phyloP scores from a whole-genome alignment of 2,888 invertebrate species.

The Agelastica alni region DNA sequence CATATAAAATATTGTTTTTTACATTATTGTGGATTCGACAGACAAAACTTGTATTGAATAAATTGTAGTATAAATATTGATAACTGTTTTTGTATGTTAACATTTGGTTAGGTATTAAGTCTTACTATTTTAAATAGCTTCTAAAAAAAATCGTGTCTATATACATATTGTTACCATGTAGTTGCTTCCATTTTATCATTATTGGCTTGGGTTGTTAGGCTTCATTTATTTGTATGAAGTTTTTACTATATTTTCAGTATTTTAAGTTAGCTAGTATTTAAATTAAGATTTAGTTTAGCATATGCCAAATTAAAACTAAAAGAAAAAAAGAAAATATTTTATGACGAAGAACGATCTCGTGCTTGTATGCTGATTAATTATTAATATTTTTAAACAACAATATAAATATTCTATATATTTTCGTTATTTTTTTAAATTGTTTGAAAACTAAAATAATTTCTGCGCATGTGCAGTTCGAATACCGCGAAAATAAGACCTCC shows the following conservation, averaged over 20 bases:
- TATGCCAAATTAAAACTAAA: no score
- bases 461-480: constrained; percentile 6
- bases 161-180: not conserved
- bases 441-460: not conserved
- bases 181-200: constrained; percentile 11
- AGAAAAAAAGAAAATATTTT: no score
- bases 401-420: no score
- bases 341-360: no score
- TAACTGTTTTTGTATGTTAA: constrained; percentile 23
- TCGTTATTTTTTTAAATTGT: no score
- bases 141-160: not conserved
- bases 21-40: constrained; percentile 13
- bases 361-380: no score
- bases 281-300: no score
- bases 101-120: constrained; percentile 5
- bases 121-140: not conserved
- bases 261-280: no score
- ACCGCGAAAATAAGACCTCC: constrained; percentile 16
- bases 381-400: no score
- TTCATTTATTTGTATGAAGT: no score
- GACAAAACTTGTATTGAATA: constrained; percentile 16
- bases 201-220: constrained; percentile 4
- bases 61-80: constrained; percentile 19
- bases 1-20: constrained; percentile 32
- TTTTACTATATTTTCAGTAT: no score